phyloP scores from a whole-genome alignment of 1,140 invertebrate genomes.

The Battus philenor region DNA sequence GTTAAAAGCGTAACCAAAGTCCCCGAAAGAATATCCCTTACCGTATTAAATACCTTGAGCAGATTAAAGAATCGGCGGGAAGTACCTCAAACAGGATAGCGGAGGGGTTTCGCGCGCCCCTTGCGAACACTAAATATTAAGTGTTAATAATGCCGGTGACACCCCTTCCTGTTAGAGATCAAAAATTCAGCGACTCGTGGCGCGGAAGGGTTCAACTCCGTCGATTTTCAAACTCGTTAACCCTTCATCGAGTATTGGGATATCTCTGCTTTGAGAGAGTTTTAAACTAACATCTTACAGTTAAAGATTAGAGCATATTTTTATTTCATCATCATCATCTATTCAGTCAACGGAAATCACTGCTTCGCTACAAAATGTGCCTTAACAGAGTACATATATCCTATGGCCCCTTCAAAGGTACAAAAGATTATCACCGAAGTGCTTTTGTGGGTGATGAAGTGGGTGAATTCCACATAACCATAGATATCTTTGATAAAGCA shows the following conservation, averaged over 20 bases:
- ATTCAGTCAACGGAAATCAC: no score
- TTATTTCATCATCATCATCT: no score
- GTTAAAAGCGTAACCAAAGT: no score
- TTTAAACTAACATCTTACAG: no score
- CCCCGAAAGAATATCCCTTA: slow-evolving; percentile 2
- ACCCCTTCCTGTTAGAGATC: slow-evolving; percentile 41
- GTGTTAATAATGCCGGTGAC: slow-evolving; percentile 62
- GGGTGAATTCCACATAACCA: no score
- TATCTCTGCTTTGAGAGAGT: slow-evolving; percentile 36
- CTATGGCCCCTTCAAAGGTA: no score
- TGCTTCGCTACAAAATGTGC: no score
- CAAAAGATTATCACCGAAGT: no score
- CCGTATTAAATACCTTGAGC: slow-evolving; percentile 11
- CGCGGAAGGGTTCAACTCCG: slow-evolving; percentile 34
- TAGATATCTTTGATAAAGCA: no score
- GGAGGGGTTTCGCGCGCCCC: slow-evolving; percentile 22
- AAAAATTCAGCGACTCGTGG: slow-evolving; percentile 61
- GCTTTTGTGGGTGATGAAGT: no score
- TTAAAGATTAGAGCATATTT: no score
- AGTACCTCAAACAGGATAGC: slow-evolving; percentile 12
- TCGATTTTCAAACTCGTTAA: slow-evolving; percentile 53
- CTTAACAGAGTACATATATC: no score
- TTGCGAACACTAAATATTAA: slow-evolving; percentile 62
- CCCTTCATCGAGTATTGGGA: slow-evolving; percentile 48
- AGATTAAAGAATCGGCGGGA: slow-evolving; percentile 12